Evolutionary conservation across 2,888 invertebrate genomes (phyloP).

Genomic region (Ormia ochracea): DNA sequence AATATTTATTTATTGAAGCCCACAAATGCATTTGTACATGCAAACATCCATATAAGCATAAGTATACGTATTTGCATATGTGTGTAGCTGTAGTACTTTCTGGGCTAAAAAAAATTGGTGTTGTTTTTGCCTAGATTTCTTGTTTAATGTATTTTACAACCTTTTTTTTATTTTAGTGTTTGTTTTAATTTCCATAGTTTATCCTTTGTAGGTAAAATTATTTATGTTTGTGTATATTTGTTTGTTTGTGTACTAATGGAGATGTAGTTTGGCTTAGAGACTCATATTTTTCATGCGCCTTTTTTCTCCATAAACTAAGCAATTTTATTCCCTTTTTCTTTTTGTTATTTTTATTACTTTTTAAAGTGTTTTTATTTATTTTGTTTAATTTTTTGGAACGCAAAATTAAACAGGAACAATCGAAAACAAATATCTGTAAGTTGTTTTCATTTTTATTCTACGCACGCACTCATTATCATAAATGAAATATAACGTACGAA

Average conservation of each 20-base stretch:
- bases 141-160: slow-evolving; percentile 10
- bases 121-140: slow-evolving; percentile 24
- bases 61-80: neutral
- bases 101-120: neutral
- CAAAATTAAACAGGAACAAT: slow-evolving; percentile 42
- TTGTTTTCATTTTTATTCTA: slow-evolving; percentile 16
- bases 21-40: neutral
- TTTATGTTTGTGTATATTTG: too few relatives aligned
- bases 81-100: neutral
- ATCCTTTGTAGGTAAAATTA: too few relatives aligned
- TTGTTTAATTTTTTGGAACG: slow-evolving; percentile 24
- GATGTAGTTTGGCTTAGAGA: slow-evolving; percentile 34
- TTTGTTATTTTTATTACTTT: slow-evolving; percentile 17
- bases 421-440: slow-evolving; percentile 4
- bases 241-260: neutral
- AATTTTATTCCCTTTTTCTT: too few relatives aligned
- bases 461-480: slow-evolving; percentile 27
- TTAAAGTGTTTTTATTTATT: slow-evolving; percentile 1
- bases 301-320: slow-evolving; percentile 5
- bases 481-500: slow-evolving; percentile 15
- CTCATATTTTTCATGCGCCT: neutral
- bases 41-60: neutral
- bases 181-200: slow-evolving; percentile 9
- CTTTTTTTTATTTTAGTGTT: slow-evolving; percentile 16
- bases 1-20: slow-evolving; percentile 24